Evolutionary conservation across 2,113 vertebrate genomes (phyloP), one percentile per base, ranked within the genome.

Genomic region (Chaetorhynchus papuensis): DNA sequence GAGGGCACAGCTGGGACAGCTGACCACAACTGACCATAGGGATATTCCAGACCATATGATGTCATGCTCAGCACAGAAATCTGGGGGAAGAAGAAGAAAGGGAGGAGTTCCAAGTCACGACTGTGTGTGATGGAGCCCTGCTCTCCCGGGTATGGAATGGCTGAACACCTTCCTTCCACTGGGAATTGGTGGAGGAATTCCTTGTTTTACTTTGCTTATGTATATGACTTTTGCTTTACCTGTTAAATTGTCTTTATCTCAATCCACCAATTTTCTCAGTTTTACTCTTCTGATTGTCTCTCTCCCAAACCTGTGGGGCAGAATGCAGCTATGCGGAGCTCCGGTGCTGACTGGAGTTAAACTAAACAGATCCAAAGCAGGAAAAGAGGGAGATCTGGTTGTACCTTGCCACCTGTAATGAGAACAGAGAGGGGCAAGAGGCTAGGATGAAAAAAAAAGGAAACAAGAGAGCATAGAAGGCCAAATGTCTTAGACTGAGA

Each of bases 381-480:
- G 30, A 84, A 88, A 64, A n/a, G 0, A 23, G 8, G 7, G 45
- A 83, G 5, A 53, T 12, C 10, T 64, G 16, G 3, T 42, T 78
- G 60, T n/a, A 28, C 3, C 9, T 75, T 2, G 1, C 4, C 6
- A 20, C 11, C 4, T 69, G 9, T n/a, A 26, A 20, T 6, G 9
- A 31, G 2, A 83, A 87, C 12, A 1, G 1, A 57, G 17, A 0
- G 1, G 2, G 4, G 1, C 3, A 56, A 70, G 37, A 69, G 24
- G 22, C 15, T 7, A 57, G 8, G 19, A 31, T 37, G 23, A 16
- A 42, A 33, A 16, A 42, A 33, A 74, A 74, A 57, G 9, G 23
- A 53, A 86, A 45, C 2, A 1, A 72, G 26, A 31, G 28, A 57
- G 13, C 2, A n/a, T 0, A 7, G 30, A 69, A 68, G 14, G 12